phyloP scores from a whole-genome alignment of 1,140 invertebrate genomes.

The Bombus vancouverensis region DNA sequence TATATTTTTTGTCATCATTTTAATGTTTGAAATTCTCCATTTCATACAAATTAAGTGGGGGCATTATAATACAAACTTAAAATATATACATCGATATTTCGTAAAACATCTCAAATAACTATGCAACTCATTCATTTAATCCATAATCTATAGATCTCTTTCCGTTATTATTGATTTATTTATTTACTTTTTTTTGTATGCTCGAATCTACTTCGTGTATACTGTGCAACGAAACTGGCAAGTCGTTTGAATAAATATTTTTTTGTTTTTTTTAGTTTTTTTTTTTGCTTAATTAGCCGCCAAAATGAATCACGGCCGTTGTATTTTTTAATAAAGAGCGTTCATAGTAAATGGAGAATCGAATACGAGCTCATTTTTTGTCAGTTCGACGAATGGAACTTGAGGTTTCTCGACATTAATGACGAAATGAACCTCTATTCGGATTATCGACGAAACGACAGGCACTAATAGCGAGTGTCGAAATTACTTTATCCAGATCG shows the following conservation, averaged over 20 bases:
- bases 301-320: constrained; percentile 24
- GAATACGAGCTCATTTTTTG: constrained; percentile 51
- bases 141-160: constrained; percentile 75
- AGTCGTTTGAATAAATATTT: constrained; percentile 78
- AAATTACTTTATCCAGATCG: constrained; percentile 36
- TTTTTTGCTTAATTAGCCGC: constrained; percentile 55
- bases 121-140: constrained; percentile 76
- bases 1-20: constrained; percentile 74
- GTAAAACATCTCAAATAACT: constrained; percentile 75
- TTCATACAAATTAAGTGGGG: constrained; percentile 81
- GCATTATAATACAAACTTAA: constrained; percentile 82
- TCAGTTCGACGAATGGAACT: constrained; percentile 24
- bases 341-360: constrained; percentile 64
- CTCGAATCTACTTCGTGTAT: constrained; percentile 60
- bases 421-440: constrained; percentile 9
- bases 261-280: constrained; percentile 25
- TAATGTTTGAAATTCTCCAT: constrained; percentile 80
- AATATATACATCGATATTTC: constrained; percentile 81
- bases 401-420: constrained; percentile 5
- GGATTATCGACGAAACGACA: constrained; percentile 45
- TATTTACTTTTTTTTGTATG: constrained; percentile 54
- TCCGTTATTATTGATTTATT: constrained; percentile 63
- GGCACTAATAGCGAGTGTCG: constrained; percentile 55
- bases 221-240: constrained; percentile 78
- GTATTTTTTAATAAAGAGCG: constrained; percentile 64